Base-by-base conservation (phyloP, 2,888 invertebrate species). In the Drosophila gaucha region DNA sequence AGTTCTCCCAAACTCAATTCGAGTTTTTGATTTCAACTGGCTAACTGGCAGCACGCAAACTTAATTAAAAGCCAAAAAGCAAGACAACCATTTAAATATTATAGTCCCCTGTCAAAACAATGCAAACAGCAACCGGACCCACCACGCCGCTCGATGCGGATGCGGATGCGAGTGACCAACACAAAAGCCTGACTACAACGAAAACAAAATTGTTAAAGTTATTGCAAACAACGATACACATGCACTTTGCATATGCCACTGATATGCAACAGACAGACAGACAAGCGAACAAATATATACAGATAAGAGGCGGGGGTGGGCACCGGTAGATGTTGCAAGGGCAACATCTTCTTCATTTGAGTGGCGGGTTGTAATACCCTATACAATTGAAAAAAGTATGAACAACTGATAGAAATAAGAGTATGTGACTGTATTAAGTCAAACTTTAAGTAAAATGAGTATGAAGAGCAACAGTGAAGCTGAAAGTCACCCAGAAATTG, bases 21-120 rank as follows among this genome's bases (percentile, higher is more conserved):
- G 47, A 63, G 55, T 63, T 63, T 63, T 31, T 18, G 35, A 65
- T 67, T 68, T 70, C 55, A 12, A 20, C 18, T 50, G 31, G 28
- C 14, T 16, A 55, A 47, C 47, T 54, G 59, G 46, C 58, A 51
- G 52, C 28, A 38, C 24, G 44, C 71, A 63, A 79, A 79, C 67
- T 83, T 74, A 86, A 82, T 82, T 84, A 84, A 67, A 74, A 74
- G 51, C 54, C 49, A 58, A 36, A 56, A 65, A 57, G 63, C 30
- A 58, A 64, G 57, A 52, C 62, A 67, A 60, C 68, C 59, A 64
- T 68, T 83, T 59, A 66, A 76, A 74, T 66, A 68, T 67, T 66
- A 49, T 59, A 38, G 50, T 50, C 16, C 44, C 43, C 35, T 74
- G 77, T 62, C 76, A 76, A 67, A 64, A 75, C 63, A 76, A 60